phyloP scores from a whole-genome alignment of 2,888 invertebrate genomes.

The Dilophus febrilis region DNA sequence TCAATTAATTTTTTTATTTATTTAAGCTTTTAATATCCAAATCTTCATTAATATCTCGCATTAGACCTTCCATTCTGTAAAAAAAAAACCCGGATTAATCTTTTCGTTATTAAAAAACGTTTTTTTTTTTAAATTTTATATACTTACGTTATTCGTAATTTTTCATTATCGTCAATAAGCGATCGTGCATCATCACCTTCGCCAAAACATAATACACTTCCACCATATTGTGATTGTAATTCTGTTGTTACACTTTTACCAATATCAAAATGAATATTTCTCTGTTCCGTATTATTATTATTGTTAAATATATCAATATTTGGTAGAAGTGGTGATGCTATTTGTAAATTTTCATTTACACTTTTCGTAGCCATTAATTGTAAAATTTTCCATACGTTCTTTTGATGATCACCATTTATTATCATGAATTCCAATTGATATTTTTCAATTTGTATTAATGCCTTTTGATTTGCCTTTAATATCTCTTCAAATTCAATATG shows the following conservation, averaged over 20 bases:
- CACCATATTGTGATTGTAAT: neutral
- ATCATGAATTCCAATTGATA: conserved; percentile 22
- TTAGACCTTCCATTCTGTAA: neutral
- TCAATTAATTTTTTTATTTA: no score
- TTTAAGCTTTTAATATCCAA: no score
- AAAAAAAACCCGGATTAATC: neutral
- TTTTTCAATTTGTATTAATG: conserved; percentile 28
- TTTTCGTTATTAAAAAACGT: neutral
- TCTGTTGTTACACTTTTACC: neutral
- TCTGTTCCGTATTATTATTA: neutral
- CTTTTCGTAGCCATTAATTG: no score
- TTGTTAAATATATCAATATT: neutral
- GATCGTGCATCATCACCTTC: conserved; percentile 1
- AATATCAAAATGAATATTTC: neutral
- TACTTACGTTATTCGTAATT: neutral
- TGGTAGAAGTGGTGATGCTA: neutral
- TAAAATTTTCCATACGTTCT: conserved; percentile 25
- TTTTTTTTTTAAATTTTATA: neutral
- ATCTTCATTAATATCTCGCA: neutral
- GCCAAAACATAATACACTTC: conserved; percentile 2
- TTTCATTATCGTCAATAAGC: conserved; percentile 3
- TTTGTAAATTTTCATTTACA: neutral
- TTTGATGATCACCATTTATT: conserved; percentile 27
- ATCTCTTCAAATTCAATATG: conserved; percentile 32
- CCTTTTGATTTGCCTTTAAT: conserved; percentile 28